These are phyloP conservation scores for Apamea sordens DNA, from an alignment of 2,888 invertebrate species.

Conservation along the genomic window DNA sequence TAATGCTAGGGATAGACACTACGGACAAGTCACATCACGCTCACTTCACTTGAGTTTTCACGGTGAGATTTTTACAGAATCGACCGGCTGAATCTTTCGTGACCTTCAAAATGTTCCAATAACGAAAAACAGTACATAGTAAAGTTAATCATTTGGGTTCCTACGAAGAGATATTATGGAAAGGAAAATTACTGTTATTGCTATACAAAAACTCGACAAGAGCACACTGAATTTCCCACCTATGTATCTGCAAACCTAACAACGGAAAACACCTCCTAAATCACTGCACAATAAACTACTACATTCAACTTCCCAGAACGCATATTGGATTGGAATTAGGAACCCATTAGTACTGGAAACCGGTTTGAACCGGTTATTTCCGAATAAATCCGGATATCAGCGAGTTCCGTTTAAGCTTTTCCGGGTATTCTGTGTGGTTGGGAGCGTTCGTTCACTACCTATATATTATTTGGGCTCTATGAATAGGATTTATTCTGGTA, in stretches of 20 bases:
- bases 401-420: conserved; percentile 64
- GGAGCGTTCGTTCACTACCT: conserved; percentile 44
- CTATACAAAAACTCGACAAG: not conserved
- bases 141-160: not conserved
- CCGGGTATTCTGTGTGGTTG: conserved; percentile 63
- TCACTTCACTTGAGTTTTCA: too few relatives aligned
- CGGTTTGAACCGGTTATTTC: conserved; percentile 61
- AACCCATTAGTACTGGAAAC: conserved; percentile 61
- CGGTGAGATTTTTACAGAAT: too few relatives aligned
- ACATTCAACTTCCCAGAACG: conserved; percentile 32
- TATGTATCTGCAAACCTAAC: too few relatives aligned
- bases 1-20: too few relatives aligned
- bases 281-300: conserved; percentile 18
- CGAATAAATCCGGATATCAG: conserved; percentile 66
- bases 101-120: not conserved
- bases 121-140: not conserved
- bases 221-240: not conserved
- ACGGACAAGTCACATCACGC: too few relatives aligned
- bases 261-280: conserved; percentile 17
- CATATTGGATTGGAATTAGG: conserved; percentile 60
- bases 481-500: conserved; percentile 30
- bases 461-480: conserved; percentile 45
- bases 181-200: not conserved
- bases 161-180: not conserved
- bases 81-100: not conserved